These are phyloP conservation scores for Nymphalis polychloros DNA, from an alignment of 2,888 invertebrate species.

Conservation along the genomic window DNA sequence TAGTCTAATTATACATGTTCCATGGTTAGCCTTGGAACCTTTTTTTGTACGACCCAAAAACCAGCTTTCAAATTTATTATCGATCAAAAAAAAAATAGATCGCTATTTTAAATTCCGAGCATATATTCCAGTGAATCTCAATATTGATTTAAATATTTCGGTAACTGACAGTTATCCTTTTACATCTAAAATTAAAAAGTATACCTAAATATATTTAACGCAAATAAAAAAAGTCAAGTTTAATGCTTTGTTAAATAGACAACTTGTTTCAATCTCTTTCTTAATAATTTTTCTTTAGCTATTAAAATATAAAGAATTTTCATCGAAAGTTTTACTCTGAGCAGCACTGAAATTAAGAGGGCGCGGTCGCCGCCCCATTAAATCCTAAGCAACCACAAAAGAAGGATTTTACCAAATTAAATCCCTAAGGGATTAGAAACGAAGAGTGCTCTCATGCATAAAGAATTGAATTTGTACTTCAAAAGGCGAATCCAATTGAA, in stretches of 20 bases:
- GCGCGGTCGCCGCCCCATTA: conserved; percentile 12
- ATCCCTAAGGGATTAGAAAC: conserved; percentile 28
- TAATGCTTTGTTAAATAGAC: background rate
- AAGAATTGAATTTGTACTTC: conserved; percentile 32
- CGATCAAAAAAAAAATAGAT: conserved; percentile 40
- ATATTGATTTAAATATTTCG: conserved; percentile 3
- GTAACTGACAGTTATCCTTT: background rate
- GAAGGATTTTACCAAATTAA: conserved; percentile 27
- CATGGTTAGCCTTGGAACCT: conserved; percentile 31
- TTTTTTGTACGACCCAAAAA: conserved; percentile 37
- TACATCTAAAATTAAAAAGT: background rate
- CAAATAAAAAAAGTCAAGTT: background rate
- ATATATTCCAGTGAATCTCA: conserved; percentile 11
- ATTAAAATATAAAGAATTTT: background rate
- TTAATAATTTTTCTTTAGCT: background rate
- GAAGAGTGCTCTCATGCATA: conserved; percentile 30
- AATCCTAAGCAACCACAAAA: conserved; percentile 27
- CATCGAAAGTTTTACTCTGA: conserved; percentile 1
- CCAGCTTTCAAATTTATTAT: conserved; percentile 35
- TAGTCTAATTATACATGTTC: conserved; percentile 3
- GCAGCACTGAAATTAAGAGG: conserved; percentile 3
- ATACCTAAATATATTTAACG: background rate
- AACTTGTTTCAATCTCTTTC: background rate
- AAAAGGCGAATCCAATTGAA: conserved; percentile 24
- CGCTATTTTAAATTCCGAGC: conserved; percentile 24